phyloP scores from a whole-genome alignment of 2,797 vertebrate species.

The Rhadinocentrus ornatus region DNA sequence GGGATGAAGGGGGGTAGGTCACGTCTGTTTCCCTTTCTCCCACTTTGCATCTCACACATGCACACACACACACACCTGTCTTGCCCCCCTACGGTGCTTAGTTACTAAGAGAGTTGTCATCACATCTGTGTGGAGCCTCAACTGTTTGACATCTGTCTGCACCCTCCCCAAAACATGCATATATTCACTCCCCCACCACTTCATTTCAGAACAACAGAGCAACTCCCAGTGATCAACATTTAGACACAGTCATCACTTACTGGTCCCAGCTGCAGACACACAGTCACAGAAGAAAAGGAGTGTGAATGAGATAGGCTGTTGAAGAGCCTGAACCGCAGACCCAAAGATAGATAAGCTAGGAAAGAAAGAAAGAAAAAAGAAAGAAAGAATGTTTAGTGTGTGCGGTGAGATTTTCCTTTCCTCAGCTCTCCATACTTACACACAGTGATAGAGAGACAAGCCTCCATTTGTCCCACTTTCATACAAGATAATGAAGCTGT shows the following conservation, averaged over 20 bases:
- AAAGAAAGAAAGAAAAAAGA: no score
- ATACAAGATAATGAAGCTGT: constrained; percentile 99
- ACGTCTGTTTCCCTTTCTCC: constrained; percentile 62
- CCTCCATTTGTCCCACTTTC: constrained; percentile 98
- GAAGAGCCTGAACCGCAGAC: constrained; percentile 52
- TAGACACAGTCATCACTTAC: constrained; percentile 98
- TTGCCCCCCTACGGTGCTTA: constrained; percentile 67
- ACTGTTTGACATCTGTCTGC: constrained; percentile 83
- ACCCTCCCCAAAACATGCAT: constrained; percentile 30
- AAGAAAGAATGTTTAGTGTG: constrained; percentile 1
- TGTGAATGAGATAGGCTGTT: constrained; percentile 64
- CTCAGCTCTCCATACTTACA: constrained; percentile 51
- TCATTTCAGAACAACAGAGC: constrained; percentile 79
- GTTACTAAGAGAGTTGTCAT: constrained; percentile 84
- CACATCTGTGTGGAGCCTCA: constrained; percentile 68
- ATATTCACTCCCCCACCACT: constrained; percentile 45
- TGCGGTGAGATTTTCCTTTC: constrained; percentile 36
- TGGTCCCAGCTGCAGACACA: constrained; percentile 89
- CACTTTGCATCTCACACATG: constrained; percentile 12
- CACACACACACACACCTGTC: constrained; percentile 59
- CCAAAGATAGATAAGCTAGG: constrained; percentile 34
- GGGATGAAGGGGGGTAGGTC: constrained; percentile 69
- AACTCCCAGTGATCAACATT: constrained; percentile 97
- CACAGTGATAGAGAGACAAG: constrained; percentile 85
- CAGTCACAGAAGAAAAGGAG: constrained; percentile 85